Percentiles rank a stretch among this genome's conserved stretches.
Conservation (phyloP, 2,113 vertebrate species). For the Syngnathus floridae region DNA sequence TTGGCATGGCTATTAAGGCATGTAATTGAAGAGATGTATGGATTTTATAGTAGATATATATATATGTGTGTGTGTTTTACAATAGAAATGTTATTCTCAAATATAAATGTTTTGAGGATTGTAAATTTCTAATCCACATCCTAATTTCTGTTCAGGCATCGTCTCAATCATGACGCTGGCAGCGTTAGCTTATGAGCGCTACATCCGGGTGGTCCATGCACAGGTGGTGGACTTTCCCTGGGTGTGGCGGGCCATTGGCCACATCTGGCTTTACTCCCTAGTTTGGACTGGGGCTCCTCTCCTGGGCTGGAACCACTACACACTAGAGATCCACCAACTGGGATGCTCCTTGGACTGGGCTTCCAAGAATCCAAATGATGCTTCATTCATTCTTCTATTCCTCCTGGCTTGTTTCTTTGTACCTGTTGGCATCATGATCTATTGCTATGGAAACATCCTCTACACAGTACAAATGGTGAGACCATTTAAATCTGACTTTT, state of each 20-base stretch:
- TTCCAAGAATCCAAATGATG: constrained; percentile 81
- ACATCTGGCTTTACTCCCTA: constrained; percentile 90
- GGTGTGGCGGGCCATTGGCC: constrained; percentile 82
- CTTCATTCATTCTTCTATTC: constrained; percentile 85
- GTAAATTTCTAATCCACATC: constrained; percentile 30
- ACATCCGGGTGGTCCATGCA: constrained; percentile 84
- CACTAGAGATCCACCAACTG: constrained; percentile 79
- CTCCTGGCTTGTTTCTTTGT: constrained; percentile 83
- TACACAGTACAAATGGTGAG: constrained; percentile 86
- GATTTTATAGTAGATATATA: neutral
- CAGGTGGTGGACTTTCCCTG: constrained; percentile 86
- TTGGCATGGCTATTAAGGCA: neutral
- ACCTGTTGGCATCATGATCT: constrained; percentile 83
- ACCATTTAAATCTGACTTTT: neutral
- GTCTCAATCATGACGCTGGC: constrained; percentile 88
- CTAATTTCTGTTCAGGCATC: constrained; percentile 68
- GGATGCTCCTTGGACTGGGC: constrained; percentile 87
- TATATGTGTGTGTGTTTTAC: neutral
- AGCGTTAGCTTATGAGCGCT: constrained; percentile 85
- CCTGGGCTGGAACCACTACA: constrained; percentile 90
- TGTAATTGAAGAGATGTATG: constrained; percentile 9
- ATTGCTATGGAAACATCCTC: constrained; percentile 91
- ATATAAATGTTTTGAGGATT: constrained; percentile 10
- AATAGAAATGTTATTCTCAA: neutral
- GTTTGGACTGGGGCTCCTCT: constrained; percentile 88